Evolutionary conservation across 1,140 invertebrate genomes (phyloP), one percentile per base, ranked within the genome.

Genomic region (Eupristina koningsbergeri): DNA sequence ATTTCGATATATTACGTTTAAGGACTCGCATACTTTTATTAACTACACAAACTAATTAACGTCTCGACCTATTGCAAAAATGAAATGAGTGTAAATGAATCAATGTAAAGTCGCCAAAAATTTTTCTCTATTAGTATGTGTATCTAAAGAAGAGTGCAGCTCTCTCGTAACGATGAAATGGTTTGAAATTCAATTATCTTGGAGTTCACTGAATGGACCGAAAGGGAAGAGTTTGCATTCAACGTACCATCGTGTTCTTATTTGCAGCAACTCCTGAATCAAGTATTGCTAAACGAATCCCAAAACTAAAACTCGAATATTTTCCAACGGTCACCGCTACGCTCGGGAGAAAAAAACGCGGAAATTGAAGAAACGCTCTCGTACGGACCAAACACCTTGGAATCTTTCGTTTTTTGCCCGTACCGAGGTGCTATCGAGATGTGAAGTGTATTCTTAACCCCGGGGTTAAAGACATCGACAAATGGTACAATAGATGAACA

Each of bases 311-410:
- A n/a, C 15, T 15, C 61, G 69, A 45, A 67, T 76, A 80, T 73
- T 82, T 77, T 53, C 82, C 64, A 86, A 81, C 69, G 83, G 83
- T 86, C 77, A 75, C 67, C 61, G 47, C 39, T 26, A 13, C 26
- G 34, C 8, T 73, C n/a, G 61, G 50, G 41, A 7, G 53, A 76
- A 58, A 80, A 79, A 83, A 83, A 83, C 85, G 81, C 81, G 77
- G 85, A 85, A 85, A 85, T 84, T 75, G 73, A 71, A 75, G 79
- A 84, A 84, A 71, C 76, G 63, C 71, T 50, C 58, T 41, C 81
- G n/a, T 61, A 76, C 81, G n/a, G 36, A 76, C 34, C 64, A 22
- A 53, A 80, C 31, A 53, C 47, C 63, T 80, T n/a, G 69, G 73
- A 76, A 76, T 80, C 47, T 50, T 34, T 83, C 67, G 71, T 69